Percentiles rank a stretch among this genome's conserved stretches.
These are phyloP conservation scores for Heliconius hortense DNA, from an alignment of 2,888 invertebrate species.

Conservation along the genomic window DNA sequence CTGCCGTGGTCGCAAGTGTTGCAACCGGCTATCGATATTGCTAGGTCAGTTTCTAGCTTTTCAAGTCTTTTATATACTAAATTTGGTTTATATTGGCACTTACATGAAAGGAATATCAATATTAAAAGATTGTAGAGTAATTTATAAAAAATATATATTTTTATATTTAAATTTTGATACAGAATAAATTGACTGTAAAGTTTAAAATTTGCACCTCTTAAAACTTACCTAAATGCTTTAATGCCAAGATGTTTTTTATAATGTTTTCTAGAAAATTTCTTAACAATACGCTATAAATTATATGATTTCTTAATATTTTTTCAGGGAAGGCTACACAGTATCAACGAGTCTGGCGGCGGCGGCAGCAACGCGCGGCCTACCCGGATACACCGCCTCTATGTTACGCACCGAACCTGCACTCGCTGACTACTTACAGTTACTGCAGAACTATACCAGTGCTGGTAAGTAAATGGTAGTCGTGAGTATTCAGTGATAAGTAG, in stretches of 20 bases:
- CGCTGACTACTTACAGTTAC: conserved; percentile 76
- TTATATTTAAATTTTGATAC: background rate
- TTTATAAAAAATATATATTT: background rate
- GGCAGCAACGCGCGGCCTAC: conserved; percentile 45
- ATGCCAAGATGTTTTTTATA: too few relatives aligned
- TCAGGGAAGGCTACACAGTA: conserved; percentile 57
- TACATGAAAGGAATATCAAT: background rate
- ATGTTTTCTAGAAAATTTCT: background rate
- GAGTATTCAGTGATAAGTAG: background rate
- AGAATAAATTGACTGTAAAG: too few relatives aligned
- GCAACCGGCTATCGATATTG: conserved; percentile 62
- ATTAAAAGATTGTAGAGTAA: background rate
- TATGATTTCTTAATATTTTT: background rate
- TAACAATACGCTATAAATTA: background rate
- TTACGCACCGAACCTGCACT: conserved; percentile 71
- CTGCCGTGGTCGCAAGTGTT: conserved; percentile 63
- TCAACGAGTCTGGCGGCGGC: conserved; percentile 55
- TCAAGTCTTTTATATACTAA: too few relatives aligned
- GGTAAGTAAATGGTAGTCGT: conserved; percentile 49
- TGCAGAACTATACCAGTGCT: conserved; percentile 72
- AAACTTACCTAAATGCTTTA: too few relatives aligned
- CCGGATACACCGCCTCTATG: conserved; percentile 64
- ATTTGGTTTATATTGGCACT: too few relatives aligned
- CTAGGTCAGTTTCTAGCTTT: conserved; percentile 49
- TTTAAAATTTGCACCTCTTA: background rate